These are phyloP conservation scores for Ictalurus punctatus DNA, from an alignment of 2,113 vertebrate genomes.

Conservation along the genomic window DNA sequence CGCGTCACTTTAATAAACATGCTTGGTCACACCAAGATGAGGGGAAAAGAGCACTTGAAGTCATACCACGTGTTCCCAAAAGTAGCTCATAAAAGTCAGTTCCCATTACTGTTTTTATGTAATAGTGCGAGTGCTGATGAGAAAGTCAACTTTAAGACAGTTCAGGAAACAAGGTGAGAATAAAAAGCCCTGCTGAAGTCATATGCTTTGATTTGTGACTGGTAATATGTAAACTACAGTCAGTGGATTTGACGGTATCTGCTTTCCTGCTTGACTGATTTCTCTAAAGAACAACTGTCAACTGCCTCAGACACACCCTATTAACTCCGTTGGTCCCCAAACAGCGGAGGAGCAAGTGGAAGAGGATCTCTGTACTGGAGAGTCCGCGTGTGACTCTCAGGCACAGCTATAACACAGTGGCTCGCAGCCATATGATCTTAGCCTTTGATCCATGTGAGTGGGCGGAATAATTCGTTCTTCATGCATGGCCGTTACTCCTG, in stretches of 20 bases:
- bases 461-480: constrained; percentile 57
- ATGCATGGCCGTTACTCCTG: constrained; percentile 55
- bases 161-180: constrained; percentile 25
- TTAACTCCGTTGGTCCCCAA: constrained; percentile 56
- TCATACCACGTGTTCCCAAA: constrained; percentile 47
- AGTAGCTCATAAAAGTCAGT: constrained; percentile 64
- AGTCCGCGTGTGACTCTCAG: constrained; percentile 48
- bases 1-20: constrained; percentile 72
- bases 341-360: constrained; percentile 33
- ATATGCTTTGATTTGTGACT: constrained; percentile 41
- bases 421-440: constrained; percentile 59
- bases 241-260: constrained; percentile 49
- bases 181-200: constrained; percentile 15
- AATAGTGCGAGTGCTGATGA: constrained; percentile 33
- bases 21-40: constrained; percentile 66
- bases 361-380: constrained; percentile 38
- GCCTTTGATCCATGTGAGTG: constrained; percentile 61
- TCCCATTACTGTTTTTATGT: constrained; percentile 42
- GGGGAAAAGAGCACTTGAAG: constrained; percentile 61
- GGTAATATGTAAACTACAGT: constrained; percentile 45
- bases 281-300: constrained; percentile 51
- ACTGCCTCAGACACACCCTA: constrained; percentile 53
- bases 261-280: constrained; percentile 48
- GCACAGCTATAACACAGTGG: constrained; percentile 31
- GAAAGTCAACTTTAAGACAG: constrained; percentile 41